Conservation (phyloP, 2,797 vertebrate species). For the Graptemys geographica region DNA sequence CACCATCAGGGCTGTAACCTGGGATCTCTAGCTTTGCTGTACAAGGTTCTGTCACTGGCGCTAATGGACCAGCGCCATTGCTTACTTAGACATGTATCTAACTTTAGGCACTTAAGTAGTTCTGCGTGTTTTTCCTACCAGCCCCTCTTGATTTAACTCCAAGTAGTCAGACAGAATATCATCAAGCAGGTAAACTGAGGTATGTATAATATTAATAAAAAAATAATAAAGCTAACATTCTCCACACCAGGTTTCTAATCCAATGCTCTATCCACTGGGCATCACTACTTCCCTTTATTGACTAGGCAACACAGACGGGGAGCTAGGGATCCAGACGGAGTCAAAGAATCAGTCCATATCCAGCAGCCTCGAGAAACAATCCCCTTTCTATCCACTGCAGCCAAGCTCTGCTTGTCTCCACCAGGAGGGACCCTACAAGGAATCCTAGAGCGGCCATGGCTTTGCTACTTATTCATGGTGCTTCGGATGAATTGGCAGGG, state of each 20-base stretch:
- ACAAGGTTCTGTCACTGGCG: rapidly evolving
- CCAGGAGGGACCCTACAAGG: background rate
- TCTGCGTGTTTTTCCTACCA: background rate
- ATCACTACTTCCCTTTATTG: background rate
- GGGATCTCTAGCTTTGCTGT: background rate
- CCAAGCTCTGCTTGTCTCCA: rapidly evolving
- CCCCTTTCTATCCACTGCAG: background rate
- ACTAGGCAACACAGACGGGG: rapidly evolving
- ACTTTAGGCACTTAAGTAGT: background rate
- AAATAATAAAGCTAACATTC: background rate
- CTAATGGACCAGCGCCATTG: rapidly evolving
- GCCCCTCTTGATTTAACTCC: background rate
- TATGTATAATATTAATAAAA: background rate
- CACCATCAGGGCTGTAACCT: background rate
- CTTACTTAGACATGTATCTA: background rate
- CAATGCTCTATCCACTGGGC: rapidly evolving
- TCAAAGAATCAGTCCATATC: rapidly evolving
- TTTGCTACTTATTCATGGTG: rapidly evolving
- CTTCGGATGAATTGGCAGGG: slow-evolving; percentile 10
- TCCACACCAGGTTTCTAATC: rapidly evolving
- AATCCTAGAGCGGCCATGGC: background rate
- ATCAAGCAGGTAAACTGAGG: background rate
- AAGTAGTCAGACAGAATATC: background rate
- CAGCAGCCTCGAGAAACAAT: rapidly evolving
- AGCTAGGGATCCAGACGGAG: background rate